A percentile compares a stretch with the other conserved stretches of the same genome.
Conservation (phyloP, 2,113 vertebrate genomes). For the Ammospiza caudacuta region DNA sequence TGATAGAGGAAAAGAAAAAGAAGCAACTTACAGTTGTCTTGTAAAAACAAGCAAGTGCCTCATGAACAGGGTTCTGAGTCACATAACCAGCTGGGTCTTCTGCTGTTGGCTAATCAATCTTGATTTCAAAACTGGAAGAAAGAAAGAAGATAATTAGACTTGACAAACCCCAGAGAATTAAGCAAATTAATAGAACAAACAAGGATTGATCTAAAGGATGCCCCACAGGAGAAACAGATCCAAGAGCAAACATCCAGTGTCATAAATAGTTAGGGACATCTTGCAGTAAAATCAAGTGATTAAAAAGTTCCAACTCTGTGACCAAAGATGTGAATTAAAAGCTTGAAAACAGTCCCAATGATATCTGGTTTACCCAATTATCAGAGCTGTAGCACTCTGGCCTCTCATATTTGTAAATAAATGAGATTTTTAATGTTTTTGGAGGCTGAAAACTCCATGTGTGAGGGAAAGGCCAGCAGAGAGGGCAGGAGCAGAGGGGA, state of each 20-base stretch:
- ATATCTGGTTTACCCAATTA: neutral
- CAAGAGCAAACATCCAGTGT: neutral
- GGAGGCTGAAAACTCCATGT: neutral
- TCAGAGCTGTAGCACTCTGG: neutral
- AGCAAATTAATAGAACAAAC: conserved; percentile 54
- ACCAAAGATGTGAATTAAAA: neutral
- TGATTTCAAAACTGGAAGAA: conserved; percentile 53
- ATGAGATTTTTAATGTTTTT: neutral
- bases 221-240: conserved; percentile 11
- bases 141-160: conserved; percentile 30
- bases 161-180: conserved; percentile 42
- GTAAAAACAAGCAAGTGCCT: neutral
- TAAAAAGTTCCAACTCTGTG: neutral
- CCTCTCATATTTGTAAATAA: neutral
- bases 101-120: conserved; percentile 28
- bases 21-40: conserved; percentile 34
- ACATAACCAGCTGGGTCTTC: conserved; percentile 44
- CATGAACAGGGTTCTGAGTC: conserved; percentile 34
- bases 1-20: neutral
- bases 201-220: conserved; percentile 2
- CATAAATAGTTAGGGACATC: neutral
- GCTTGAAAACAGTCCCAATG: neutral
- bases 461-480: neutral
- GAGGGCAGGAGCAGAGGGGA: neutral
- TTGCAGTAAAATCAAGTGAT: neutral